These are phyloP conservation scores for Mamestra brassicae DNA, from an alignment of 2,888 invertebrate genomes.

Conservation along the genomic window DNA sequence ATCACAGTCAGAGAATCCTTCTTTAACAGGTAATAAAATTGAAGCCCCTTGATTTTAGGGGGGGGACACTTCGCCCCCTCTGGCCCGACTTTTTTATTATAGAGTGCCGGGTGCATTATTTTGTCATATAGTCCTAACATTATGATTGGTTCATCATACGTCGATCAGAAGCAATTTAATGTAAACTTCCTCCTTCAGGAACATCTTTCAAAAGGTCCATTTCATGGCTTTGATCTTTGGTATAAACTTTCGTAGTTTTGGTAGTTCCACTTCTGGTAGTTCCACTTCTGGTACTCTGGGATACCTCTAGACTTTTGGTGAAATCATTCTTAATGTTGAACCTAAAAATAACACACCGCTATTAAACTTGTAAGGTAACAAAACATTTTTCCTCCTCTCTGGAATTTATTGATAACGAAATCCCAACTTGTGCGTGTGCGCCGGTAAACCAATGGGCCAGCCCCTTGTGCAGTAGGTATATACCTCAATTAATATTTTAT, in stretches of 20 bases:
- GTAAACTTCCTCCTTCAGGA: not conserved
- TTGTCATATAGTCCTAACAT: not conserved
- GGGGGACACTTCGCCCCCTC: no score
- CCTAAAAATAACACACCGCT: conserved; percentile 30
- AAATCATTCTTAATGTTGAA: conserved; percentile 37
- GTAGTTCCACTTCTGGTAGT: conserved; percentile 4
- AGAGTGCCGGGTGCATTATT: not conserved
- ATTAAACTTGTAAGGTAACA: conserved; percentile 2
- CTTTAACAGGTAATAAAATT: no score
- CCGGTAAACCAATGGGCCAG: not conserved
- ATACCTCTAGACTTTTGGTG: not conserved
- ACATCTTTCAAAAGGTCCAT: conserved; percentile 7
- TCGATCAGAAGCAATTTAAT: not conserved
- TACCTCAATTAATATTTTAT: not conserved
- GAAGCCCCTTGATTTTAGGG: no score
- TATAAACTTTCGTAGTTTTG: not conserved
- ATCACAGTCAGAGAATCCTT: no score
- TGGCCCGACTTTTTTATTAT: not conserved
- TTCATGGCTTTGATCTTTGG: conserved; percentile 8
- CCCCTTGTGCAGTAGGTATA: no score
- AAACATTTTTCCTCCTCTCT: not conserved
- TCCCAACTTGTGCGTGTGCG: no score
- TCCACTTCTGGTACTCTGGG: conserved; percentile 10
- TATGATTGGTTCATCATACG: not conserved
- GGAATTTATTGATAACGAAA: not conserved